Conservation (phyloP, 2,888 invertebrate species). For the Metacarcinus magister region DNA sequence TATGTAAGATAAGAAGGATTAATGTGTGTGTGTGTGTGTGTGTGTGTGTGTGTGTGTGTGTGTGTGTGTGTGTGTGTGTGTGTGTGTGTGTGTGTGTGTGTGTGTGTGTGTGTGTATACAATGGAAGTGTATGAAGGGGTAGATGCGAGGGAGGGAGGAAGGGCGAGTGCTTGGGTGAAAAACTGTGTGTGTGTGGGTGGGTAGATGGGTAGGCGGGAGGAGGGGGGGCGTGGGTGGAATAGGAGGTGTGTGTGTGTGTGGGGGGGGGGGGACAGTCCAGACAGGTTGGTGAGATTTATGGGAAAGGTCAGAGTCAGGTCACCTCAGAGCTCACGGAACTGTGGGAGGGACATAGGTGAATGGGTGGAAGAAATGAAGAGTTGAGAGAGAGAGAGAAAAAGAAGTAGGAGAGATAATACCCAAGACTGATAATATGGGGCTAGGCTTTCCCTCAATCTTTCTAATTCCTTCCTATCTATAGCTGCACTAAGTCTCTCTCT, state of each 20-base stretch:
- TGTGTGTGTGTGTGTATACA: neutral
- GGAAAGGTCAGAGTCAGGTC: constrained; percentile 27
- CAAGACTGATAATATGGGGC: too few species aligned
- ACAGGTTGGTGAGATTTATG: neutral
- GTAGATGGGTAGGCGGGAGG: neutral
- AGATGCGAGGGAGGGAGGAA: neutral
- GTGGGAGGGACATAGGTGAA: neutral
- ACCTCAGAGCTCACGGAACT: neutral
- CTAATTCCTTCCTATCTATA: too few species aligned
- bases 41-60: constrained; percentile 5
- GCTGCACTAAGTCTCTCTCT: too few species aligned
- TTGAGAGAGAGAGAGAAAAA: neutral
- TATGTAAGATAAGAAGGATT: neutral
- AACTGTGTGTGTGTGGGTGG: neutral
- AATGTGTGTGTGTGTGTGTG: neutral
- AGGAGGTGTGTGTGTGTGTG: neutral
- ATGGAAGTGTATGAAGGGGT: neutral
- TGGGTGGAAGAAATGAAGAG: neutral
- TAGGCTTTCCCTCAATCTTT: too few species aligned
- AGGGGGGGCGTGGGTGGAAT: neutral
- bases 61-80: neutral
- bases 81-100: neutral
- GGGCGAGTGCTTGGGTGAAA: neutral
- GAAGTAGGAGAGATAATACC: neutral
- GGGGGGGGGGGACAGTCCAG: neutral